Percentiles rank a stretch among this genome's conserved stretches.
Conservation (phyloP, 2,797 vertebrate genomes). For the Leuciscus waleckii region DNA sequence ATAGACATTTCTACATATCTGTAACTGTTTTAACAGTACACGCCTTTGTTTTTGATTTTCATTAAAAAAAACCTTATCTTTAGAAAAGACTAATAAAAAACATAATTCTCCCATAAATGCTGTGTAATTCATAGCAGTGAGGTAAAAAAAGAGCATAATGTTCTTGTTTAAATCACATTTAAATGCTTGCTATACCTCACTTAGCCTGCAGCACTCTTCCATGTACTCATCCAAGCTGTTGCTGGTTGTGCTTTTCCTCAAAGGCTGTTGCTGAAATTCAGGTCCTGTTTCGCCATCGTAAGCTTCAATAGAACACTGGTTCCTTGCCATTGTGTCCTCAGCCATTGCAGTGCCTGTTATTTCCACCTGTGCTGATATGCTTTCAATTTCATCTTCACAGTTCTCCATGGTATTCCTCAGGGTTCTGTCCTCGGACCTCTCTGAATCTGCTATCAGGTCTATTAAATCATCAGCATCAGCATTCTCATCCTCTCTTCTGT, state of each 20-base stretch:
- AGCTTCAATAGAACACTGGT: slow-evolving; percentile 57
- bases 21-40: not conserved
- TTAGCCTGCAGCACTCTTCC: slow-evolving; percentile 88
- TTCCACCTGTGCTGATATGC: slow-evolving; percentile 44
- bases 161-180: slow-evolving; percentile 19
- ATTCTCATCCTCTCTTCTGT: slow-evolving; percentile 40
- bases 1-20: not conserved
- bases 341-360: slow-evolving; percentile 35
- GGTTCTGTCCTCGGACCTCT: slow-evolving; percentile 47
- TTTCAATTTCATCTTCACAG: slow-evolving; percentile 44
- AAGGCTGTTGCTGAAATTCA: slow-evolving; percentile 65
- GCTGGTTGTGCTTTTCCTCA: slow-evolving; percentile 78
- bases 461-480: slow-evolving; percentile 33
- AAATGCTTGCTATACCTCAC: slow-evolving; percentile 76
- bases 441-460: slow-evolving; percentile 53
- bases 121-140: not conserved
- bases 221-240: slow-evolving; percentile 89
- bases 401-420: slow-evolving; percentile 48
- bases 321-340: slow-evolving; percentile 64
- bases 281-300: slow-evolving; percentile 65
- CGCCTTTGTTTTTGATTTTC: not conserved
- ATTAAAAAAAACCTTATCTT: not conserved
- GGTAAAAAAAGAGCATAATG: not conserved
- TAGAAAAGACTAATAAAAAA: not conserved
- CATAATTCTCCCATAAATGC: not conserved